Base-by-base conservation (phyloP, 2,797 vertebrate species). In the Bradypus variegatus region DNA sequence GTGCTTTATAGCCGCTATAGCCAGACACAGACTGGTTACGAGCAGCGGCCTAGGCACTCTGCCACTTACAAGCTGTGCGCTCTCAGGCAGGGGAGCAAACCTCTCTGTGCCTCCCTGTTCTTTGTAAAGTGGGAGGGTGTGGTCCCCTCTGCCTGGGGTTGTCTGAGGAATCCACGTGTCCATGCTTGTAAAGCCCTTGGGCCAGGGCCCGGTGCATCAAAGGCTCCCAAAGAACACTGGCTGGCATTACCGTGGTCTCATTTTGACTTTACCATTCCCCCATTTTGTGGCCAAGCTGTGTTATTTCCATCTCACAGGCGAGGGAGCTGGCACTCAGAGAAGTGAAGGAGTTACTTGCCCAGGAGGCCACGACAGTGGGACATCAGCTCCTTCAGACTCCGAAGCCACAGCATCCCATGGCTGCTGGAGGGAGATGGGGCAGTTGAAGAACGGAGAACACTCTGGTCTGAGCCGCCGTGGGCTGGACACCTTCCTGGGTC, bases 1-100 rank as follows among this genome's bases (percentile, higher is more conserved):
- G 14, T 19, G 65, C 14, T 48, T 15, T 27, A 16, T 9, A 23
- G 13, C 76, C 67, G 48, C 55, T 8, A 41, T 60, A 41, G 0
- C 1, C n/a, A 45, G 29, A 58, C 7, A 41, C 5, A 8, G 0
- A 1, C 18, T 18, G 65, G 27, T 84, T 5, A 5, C 23, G 48
- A 62, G 36, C 15, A 16, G 27, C 76, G 36, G 41, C 33, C 31
- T 5, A 0, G 80, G 73, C 1, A 21, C 70, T 58, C 83, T 62
- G 69, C 45, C 80, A 19, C 6, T 12, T 6, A 5, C 15, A 67
- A 64, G 29, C 45, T 80, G 53, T 75, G 70, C 50, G 48, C 62
- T 41, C 81, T 90, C 55, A 33, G 15, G 29, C 23, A 67, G 23
- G 65, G 50, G n/a, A 80, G 5, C 31, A 76, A 69, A 33, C 50